Evolutionary conservation across 2,113 vertebrate genomes (phyloP).

Genomic region (Empidonax traillii): DNA sequence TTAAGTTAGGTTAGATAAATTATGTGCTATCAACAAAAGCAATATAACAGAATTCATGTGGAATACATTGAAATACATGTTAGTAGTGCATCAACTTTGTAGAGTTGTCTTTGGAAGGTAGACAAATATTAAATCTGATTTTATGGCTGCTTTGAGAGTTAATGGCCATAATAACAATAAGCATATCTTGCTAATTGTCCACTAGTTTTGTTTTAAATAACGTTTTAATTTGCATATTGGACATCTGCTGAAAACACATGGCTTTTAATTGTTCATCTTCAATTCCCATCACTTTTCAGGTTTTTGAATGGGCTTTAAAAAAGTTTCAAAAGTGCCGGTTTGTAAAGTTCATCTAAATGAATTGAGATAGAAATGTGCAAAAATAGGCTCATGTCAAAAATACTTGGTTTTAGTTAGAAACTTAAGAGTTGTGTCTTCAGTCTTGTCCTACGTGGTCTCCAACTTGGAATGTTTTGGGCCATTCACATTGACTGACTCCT

Average conservation of each 20-base stretch:
- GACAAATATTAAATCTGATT: background rate
- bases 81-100: background rate
- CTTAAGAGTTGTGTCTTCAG: background rate
- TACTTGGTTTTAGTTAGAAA: background rate
- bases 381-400: background rate
- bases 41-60: background rate
- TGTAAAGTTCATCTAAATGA: background rate
- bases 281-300: background rate
- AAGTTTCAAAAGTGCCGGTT: background rate
- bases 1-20: background rate
- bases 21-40: background rate
- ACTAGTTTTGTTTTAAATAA: conserved; percentile 12
- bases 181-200: background rate
- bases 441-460: background rate
- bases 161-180: background rate
- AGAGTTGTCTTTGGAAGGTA: background rate
- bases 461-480: background rate
- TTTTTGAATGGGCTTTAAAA: background rate
- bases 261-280: background rate
- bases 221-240: background rate
- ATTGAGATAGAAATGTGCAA: background rate
- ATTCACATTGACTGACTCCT: background rate
- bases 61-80: background rate
- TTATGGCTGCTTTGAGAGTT: background rate
- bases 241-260: background rate